These are phyloP conservation scores for Rotaria magnacalcarata DNA, from an alignment of 2,888 invertebrate species.

Conservation along the genomic window DNA sequence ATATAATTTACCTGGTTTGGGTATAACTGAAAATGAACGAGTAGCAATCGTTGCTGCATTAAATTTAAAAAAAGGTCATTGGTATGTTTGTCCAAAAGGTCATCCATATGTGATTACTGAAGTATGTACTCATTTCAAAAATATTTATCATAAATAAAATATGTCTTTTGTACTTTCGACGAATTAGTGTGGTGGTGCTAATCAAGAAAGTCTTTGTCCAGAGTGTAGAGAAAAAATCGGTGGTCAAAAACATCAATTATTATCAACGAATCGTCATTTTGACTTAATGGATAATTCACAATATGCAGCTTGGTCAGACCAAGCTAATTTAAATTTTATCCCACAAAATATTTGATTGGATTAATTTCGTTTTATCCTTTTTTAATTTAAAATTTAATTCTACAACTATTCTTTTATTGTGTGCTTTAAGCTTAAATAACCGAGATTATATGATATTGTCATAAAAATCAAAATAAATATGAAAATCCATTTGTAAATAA, in stretches of 20 bases:
- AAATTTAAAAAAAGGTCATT: conserved; percentile 65
- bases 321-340: background rate
- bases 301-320: conserved; percentile 46
- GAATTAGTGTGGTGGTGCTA: conserved; percentile 47
- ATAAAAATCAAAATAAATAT: too few species aligned
- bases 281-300: conserved; percentile 47
- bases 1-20: conserved; percentile 1
- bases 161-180: background rate
- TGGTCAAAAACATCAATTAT: conserved; percentile 46
- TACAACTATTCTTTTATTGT: background rate
- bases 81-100: conserved; percentile 71
- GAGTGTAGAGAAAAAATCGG: conserved; percentile 47
- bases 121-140: background rate
- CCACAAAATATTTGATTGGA: background rate
- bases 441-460: too few species aligned
- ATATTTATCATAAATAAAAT: background rate
- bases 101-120: conserved; percentile 44
- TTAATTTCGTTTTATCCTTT: background rate
- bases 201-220: conserved; percentile 45
- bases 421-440: too few species aligned
- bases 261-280: conserved; percentile 41
- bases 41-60: conserved; percentile 65
- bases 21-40: conserved; percentile 61
- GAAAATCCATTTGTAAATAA: too few species aligned
- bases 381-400: background rate